Evolutionary conservation across 2,888 invertebrate genomes (phyloP), one percentile per base, ranked within the genome.

Genomic region (Ophion slaviceki): DNA sequence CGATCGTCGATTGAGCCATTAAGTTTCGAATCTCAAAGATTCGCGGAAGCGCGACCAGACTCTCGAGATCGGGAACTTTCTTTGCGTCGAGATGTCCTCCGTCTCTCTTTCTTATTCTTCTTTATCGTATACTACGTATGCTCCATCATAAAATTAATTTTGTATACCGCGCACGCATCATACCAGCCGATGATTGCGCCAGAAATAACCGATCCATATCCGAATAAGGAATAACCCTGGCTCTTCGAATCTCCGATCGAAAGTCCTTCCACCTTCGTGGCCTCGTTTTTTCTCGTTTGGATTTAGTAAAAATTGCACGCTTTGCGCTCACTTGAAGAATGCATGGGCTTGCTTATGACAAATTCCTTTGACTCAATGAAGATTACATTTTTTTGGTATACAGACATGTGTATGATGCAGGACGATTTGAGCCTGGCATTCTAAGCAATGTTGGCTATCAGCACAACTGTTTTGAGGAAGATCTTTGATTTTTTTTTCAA

Each of bases 1-100:
- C 82, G 91, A 80, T 61, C 83, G 75, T 59, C 86, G 90, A 92
- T 92, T 92, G 92, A 92, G 92, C 92, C 92, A 92, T 92, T 92
- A 92, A 91, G 87, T 82, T 83, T 81, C 80, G 85, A 87, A 86
- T 76, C 82, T 74, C 61, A 78, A 82, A 82, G 74, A 85, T 86
- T 87, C 87, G 79, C 80, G 84, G 86, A 85, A 87, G 84, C 84
- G 82, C 77, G 80, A 71, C 72, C 74, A 76, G 79, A 77, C 72
- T 64, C 71, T 75, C 85, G 75, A 80, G 80, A 83, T 80, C 80
- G 68, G 59, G 68, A 81, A 80, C 62, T 80, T 75, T 74, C 62
- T 83, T 85, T 82, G 53, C 53, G 17, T 20, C 45, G 47, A 70
- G 28, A 32, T 47, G 66, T 32, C 64, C 11, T 11, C n/a, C 53